Conservation (phyloP, 2,797 vertebrate species). For the Platalea minor region DNA sequence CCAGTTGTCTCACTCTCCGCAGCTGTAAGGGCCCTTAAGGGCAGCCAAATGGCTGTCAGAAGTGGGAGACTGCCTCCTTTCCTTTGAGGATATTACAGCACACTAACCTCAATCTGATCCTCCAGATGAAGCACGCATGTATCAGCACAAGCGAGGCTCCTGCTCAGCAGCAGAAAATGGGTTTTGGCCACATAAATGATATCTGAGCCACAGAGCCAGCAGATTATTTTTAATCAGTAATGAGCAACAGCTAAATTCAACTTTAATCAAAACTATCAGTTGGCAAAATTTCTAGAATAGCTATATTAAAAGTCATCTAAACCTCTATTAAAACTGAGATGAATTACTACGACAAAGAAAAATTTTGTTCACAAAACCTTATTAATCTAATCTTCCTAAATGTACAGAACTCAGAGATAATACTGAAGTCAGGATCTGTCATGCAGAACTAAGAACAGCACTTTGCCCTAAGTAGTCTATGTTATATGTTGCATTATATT, state of each 20-base stretch:
- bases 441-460: neutral
- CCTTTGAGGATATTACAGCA: neutral
- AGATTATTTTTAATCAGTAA: neutral
- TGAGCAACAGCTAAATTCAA: neutral
- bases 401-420: neutral
- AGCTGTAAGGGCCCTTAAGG: neutral
- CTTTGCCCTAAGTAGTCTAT: neutral
- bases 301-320: neutral
- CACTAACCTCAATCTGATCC: neutral
- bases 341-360: neutral
- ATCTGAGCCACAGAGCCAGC: neutral
- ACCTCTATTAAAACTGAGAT: neutral
- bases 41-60: neutral
- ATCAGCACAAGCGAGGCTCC: neutral
- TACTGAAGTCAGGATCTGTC: neutral
- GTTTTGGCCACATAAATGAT: neutral
- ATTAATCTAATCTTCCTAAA: neutral
- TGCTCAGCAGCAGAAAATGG: neutral
- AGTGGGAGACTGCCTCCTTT: neutral
- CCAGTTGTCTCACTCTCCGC: neutral
- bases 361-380: neutral
- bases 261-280: neutral
- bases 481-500: neutral
- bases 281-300: neutral
- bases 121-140: rapidly evolving